Conservation (phyloP, 2,888 invertebrate genomes). For the Alviniconcha strummeri region DNA sequence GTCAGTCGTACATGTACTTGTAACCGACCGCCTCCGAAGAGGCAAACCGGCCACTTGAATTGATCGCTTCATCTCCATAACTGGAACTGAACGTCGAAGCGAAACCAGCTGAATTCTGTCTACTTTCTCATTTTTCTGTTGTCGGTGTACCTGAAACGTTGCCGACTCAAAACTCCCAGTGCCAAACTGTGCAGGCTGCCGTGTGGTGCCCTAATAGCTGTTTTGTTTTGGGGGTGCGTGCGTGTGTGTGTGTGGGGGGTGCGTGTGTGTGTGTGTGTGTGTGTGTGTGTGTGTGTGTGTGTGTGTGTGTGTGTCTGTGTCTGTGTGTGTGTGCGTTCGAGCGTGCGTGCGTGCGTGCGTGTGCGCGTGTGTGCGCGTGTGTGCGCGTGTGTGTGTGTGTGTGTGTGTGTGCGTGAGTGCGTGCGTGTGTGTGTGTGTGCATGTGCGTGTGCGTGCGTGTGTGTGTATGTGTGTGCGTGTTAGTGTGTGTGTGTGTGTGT, state of each 20-base stretch:
- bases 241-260: background rate
- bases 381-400: background rate
- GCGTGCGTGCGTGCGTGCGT: conserved; percentile 2
- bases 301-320: conserved; percentile 16
- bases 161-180: too few species aligned
- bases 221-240: too few species aligned
- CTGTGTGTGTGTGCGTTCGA: conserved; percentile 9
- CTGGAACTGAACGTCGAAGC: too few species aligned
- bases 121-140: too few species aligned
- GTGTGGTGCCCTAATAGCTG: too few species aligned
- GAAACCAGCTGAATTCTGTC: too few species aligned
- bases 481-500: background rate
- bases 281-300: background rate
- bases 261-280: conserved; percentile 6
- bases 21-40: too few species aligned
- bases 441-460: background rate
- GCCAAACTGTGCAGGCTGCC: too few species aligned
- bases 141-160: too few species aligned
- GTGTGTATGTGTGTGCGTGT: conserved; percentile 12
- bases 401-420: background rate
- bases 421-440: background rate
- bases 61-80: too few species aligned
- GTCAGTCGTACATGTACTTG: too few species aligned
- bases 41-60: too few species aligned
- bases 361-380: background rate